Percentiles rank a stretch among this genome's conserved stretches.
Evolutionary conservation across 1,140 invertebrate species (phyloP).

Genomic region (Euwallacea fornicatus): DNA sequence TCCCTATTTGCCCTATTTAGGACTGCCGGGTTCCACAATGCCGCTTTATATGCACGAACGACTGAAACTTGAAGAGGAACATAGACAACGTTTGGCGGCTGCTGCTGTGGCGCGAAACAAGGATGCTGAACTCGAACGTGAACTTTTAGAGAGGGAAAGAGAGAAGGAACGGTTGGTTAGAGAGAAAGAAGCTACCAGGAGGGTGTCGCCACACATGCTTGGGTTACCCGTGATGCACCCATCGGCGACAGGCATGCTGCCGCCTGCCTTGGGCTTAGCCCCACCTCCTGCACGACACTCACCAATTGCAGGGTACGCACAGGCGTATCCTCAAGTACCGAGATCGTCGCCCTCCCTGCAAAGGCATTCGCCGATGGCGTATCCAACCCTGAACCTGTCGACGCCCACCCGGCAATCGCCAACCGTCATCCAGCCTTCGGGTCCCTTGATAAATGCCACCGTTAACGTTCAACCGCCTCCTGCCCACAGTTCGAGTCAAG

Average conservation of each 20-base stretch:
- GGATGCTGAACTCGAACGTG: slow-evolving; percentile 58
- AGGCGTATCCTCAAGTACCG: slow-evolving; percentile 24
- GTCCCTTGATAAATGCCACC: slow-evolving; percentile 48
- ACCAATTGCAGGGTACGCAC: slow-evolving; percentile 32
- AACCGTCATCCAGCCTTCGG: slow-evolving; percentile 50
- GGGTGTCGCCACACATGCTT: slow-evolving; percentile 46
- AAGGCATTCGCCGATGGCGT: slow-evolving; percentile 48
- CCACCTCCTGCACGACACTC: slow-evolving; percentile 43
- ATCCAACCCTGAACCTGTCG: slow-evolving; percentile 47
- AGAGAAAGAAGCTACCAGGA: slow-evolving; percentile 48
- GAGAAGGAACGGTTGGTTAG: slow-evolving; percentile 52
- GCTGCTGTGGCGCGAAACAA: slow-evolving; percentile 54
- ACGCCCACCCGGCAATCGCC: slow-evolving; percentile 46
- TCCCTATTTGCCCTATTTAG: slow-evolving; percentile 58
- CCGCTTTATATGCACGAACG: slow-evolving; percentile 65
- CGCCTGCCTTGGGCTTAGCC: slow-evolving; percentile 44
- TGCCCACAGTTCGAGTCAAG: slow-evolving; percentile 36
- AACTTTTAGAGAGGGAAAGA: slow-evolving; percentile 54
- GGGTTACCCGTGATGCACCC: slow-evolving; percentile 48
- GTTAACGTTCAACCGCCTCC: slow-evolving; percentile 38
- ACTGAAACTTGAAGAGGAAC: slow-evolving; percentile 69
- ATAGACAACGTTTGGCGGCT: slow-evolving; percentile 56
- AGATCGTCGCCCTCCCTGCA: slow-evolving; percentile 46
- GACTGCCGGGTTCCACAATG: slow-evolving; percentile 54
- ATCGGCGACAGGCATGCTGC: slow-evolving; percentile 45